These are phyloP conservation scores for Spea bombifrons DNA, from an alignment of 2,113 vertebrate species.

Conservation along the genomic window DNA sequence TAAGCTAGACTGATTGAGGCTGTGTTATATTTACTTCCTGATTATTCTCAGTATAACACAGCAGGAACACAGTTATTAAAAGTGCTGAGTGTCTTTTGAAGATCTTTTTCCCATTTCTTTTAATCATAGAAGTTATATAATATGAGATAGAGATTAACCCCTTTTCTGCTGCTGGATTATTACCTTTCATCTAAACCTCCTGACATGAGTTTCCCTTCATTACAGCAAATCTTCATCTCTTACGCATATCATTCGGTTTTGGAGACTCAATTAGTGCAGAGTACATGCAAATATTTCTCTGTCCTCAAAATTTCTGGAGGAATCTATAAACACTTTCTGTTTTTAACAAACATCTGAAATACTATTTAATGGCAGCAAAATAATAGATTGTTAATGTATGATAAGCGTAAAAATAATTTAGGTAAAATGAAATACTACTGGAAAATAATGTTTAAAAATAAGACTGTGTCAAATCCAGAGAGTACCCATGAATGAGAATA, in stretches of 20 bases:
- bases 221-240: conserved; percentile 29
- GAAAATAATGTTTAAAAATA: not conserved
- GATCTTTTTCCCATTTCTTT: conserved; percentile 27
- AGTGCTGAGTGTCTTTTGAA: conserved; percentile 4
- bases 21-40: not conserved
- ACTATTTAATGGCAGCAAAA: not conserved
- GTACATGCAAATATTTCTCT: conserved; percentile 20
- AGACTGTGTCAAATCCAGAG: too few relatives aligned
- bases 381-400: not conserved
- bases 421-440: not conserved
- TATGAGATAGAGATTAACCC: conserved; percentile 38
- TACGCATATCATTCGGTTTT: conserved; percentile 38
- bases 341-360: not conserved
- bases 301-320: conserved; percentile 22
- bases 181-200: conserved; percentile 41
- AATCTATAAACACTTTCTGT: conserved; percentile 2
- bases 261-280: conserved; percentile 35
- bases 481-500: too few relatives aligned
- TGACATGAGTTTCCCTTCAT: conserved; percentile 36
- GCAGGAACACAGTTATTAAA: conserved; percentile 7
- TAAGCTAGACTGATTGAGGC: not conserved
- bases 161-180: conserved; percentile 31
- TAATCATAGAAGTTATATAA: conserved; percentile 39
- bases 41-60: not conserved
- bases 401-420: not conserved